These are phyloP conservation scores for Raphicerus campestris DNA, from an alignment of 2,113 vertebrate genomes.

Conservation along the genomic window DNA sequence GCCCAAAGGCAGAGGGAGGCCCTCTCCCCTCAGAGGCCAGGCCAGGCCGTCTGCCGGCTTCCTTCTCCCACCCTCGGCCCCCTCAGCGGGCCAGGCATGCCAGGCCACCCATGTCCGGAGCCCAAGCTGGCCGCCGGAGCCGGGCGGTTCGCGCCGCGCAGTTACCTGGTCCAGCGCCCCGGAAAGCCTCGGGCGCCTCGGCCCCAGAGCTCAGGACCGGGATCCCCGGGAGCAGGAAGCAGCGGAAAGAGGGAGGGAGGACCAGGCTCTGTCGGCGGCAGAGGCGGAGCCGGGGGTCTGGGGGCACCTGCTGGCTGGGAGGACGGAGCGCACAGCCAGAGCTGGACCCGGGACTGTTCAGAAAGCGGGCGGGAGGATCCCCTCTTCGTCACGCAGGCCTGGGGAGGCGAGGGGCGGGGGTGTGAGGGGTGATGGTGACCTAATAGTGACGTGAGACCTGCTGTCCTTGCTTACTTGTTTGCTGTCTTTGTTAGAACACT, in stretches of 20 bases:
- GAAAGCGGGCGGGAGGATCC: neutral
- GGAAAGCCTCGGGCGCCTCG: neutral
- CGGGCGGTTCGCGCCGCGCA: neutral
- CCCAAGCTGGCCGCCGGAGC: neutral
- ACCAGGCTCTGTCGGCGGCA: neutral
- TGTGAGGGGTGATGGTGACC: neutral
- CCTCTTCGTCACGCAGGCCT: neutral
- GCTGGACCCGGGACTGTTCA: neutral
- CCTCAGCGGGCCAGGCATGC: neutral
- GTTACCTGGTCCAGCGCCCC: conserved; percentile 65
- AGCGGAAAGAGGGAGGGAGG: neutral
- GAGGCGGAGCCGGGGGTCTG: conserved; percentile 57
- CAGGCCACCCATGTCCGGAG: no score
- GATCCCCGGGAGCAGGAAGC: conserved; percentile 38
- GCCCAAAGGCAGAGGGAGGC: neutral
- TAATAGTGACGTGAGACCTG: neutral
- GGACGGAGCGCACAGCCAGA: conserved; percentile 68
- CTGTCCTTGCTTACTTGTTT: neutral
- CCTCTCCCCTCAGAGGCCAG: neutral
- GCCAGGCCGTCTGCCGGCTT: neutral
- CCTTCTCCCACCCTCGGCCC: neutral
- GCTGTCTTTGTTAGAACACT: neutral
- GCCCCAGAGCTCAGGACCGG: neutral
- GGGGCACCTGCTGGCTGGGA: conserved; percentile 81
- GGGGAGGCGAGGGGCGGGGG: no score